Base-by-base conservation (phyloP, 1,140 invertebrate species). In the Semibalanus balanoides region DNA sequence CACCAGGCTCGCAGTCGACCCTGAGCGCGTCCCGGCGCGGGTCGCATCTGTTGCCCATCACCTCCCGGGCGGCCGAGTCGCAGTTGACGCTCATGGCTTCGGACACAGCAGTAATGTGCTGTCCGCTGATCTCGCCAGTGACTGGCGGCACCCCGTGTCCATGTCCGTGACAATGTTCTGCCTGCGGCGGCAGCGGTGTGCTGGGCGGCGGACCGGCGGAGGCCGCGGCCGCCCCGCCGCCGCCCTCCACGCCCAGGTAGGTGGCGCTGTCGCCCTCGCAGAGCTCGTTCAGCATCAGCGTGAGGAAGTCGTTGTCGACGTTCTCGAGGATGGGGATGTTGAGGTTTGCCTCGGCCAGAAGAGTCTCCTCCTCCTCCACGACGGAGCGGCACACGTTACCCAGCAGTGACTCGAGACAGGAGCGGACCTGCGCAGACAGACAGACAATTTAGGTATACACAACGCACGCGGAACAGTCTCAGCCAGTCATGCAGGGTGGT, bases 261-360 rank as follows among this genome's bases (percentile, higher is more conserved):
- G 70, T 72, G 28, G 70, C 70, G 11, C 28, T 9, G 25, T 72
- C 70, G n/a, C 29, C 29, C n/a, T 72, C 70, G 28, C 70, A 72
- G 3, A 72, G n/a, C 28, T 72, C 70, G 3, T 72, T 72, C 28
- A 72, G 70, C 70, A 72, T 30, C 25, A 29, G 70, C n/a, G 9
- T 72, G 70, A 72, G n/a, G 70, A 72, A 30, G 29, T 72, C 70
- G 70, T 72, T 72, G 70, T 72, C 70, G 70, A 72, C 29, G 28
- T 28, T 72, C 31, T 78, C 77, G 71, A 78, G 73, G 29, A 74
- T 75, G 30, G 77, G 69, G 31, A 76, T 30, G n/a, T 78, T 78
- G 27, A 78, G 51, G 1, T 76, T 75, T 64, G 77, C 74, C 73
- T 78, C 77, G 31, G 70, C 64, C 77, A 78, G 75, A 43, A 78